Percentiles rank a stretch among this genome's conserved stretches.
Evolutionary conservation across 1,140 invertebrate species (phyloP).

Genomic region (Phenacoccus solenopsis): DNA sequence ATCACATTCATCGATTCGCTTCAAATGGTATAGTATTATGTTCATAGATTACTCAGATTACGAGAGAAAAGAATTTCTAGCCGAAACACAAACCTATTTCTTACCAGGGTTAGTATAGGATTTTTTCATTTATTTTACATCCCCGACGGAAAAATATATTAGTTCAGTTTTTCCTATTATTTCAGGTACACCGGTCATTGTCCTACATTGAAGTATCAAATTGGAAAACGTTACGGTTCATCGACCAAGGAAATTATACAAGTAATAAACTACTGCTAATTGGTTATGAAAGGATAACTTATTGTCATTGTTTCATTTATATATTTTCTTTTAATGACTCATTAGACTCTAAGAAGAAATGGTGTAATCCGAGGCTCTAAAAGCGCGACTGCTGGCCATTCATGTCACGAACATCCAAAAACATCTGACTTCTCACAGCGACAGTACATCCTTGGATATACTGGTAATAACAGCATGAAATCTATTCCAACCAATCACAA

Average conservation of each 20-base stretch:
- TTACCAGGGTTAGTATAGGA: neutral
- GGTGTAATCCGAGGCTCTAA: neutral
- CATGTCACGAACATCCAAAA: neutral
- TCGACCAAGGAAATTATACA: conserved; percentile 53
- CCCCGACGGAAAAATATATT: neutral
- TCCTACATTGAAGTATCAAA: conserved; percentile 53
- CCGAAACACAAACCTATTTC: neutral
- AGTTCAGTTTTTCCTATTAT: conserved; percentile 24
- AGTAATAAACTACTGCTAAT: conserved; percentile 31
- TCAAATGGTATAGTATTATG: neutral
- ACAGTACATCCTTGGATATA: conserved; percentile 11
- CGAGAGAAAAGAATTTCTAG: neutral
- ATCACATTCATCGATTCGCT: neutral
- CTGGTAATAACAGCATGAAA: no score
- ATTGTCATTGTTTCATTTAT: neutral
- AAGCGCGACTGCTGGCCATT: neutral
- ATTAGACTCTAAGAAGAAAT: neutral
- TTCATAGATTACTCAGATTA: neutral
- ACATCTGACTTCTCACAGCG: neutral
- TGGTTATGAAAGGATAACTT: neutral
- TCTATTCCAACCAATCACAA: no score
- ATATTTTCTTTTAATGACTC: neutral
- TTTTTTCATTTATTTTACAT: neutral
- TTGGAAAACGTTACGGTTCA: conserved; percentile 54
- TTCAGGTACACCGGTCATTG: conserved; percentile 59